Conservation (phyloP, 1,140 invertebrate genomes). For the Aphis craccivora region DNA sequence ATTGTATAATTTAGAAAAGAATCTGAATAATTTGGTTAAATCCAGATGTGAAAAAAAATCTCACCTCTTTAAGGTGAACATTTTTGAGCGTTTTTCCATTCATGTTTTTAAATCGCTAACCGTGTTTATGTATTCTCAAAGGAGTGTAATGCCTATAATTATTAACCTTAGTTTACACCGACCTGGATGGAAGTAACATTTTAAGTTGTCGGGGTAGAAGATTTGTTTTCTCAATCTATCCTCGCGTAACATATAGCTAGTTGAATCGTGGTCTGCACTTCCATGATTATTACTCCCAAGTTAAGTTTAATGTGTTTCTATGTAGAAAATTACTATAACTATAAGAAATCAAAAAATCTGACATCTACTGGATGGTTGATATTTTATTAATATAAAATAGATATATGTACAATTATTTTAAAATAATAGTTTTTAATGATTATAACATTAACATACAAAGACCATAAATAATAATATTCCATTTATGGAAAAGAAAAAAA, state of each 20-base stretch:
- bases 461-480: neutral
- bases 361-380: neutral
- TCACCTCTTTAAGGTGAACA: neutral
- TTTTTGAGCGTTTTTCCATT: neutral
- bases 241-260: neutral
- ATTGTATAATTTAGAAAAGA: accelerated
- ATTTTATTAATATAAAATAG: no score
- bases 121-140: neutral
- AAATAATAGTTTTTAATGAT: neutral
- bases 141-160: neutral
- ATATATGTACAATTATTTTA: no score
- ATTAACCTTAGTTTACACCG: neutral
- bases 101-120: neutral
- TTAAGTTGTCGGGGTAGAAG: neutral
- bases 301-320: neutral
- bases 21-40: neutral
- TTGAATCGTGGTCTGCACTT: neutral
- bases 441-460: no score
- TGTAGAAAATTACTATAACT: neutral
- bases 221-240: slow-evolving; percentile 3
- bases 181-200: neutral
- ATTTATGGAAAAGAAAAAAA: neutral
- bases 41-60: neutral
- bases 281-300: neutral
- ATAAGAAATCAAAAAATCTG: neutral